These are phyloP conservation scores for Petrophora chlorosata DNA, from an alignment of 2,888 invertebrate genomes.

Conservation along the genomic window DNA sequence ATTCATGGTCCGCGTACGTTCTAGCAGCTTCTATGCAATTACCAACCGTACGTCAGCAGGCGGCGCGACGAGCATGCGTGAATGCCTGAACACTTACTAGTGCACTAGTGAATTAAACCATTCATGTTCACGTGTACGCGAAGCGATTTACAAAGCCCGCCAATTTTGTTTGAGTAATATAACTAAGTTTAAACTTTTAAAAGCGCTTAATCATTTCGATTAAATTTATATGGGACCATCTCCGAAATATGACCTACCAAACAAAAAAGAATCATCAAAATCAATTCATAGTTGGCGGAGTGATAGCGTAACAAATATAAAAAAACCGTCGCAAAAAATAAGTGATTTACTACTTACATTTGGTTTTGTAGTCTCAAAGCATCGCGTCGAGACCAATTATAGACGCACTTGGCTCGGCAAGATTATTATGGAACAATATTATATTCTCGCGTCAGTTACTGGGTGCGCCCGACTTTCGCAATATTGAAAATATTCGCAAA, in stretches of 20 bases:
- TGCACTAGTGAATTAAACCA: conserved; percentile 40
- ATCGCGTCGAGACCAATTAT: conserved; percentile 1
- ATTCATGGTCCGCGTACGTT: conserved; percentile 38
- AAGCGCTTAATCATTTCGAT: too few species aligned
- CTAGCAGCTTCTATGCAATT: conserved; percentile 35
- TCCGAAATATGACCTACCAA: too few species aligned
- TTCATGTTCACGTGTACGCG: conserved; percentile 39
- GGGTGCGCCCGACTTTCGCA: conserved; percentile 8
- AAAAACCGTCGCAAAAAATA: too few species aligned
- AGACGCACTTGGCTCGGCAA: background rate
- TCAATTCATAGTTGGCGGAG: too few species aligned
- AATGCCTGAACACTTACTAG: conserved; percentile 49
- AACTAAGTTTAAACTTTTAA: too few species aligned
- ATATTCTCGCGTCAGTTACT: background rate
- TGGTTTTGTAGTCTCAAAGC: conserved; percentile 3
- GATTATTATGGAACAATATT: conserved; percentile 4
- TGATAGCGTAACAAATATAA: too few species aligned
- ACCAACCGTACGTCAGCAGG: conserved; percentile 6
- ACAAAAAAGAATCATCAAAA: too few species aligned
- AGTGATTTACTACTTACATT: too few species aligned
- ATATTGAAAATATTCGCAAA: conserved; percentile 2
- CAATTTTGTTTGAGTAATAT: too few species aligned
- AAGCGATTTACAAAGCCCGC: too few species aligned
- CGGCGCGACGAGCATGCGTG: conserved; percentile 33
- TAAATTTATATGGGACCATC: too few species aligned